phyloP scores from a whole-genome alignment of 2,113 vertebrate species.

The Trachemys scripta region DNA sequence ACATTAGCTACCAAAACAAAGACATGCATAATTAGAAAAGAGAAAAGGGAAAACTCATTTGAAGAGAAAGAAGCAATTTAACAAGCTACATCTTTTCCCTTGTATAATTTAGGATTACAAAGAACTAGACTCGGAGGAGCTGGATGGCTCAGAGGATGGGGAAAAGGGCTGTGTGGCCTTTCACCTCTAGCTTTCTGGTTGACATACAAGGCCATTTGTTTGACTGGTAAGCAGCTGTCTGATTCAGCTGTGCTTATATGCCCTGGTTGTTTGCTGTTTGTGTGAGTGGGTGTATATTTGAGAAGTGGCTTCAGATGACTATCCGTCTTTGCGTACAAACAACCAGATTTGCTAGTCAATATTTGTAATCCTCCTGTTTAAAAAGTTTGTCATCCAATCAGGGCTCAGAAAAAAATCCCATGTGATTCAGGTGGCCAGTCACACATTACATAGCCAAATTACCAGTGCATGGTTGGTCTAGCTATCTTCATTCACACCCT shows the following conservation, averaged over 20 bases:
- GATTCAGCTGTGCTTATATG: fast-evolving
- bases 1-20: background rate
- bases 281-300: fast-evolving
- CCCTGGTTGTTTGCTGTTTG: fast-evolving
- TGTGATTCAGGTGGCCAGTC: background rate
- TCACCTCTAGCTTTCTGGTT: background rate
- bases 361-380: background rate
- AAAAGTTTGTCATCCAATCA: background rate
- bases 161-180: background rate
- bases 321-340: background rate
- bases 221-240: fast-evolving
- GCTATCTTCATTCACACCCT: background rate
- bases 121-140: background rate
- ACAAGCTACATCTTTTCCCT: background rate
- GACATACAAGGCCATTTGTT: fast-evolving
- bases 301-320: background rate
- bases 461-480: background rate
- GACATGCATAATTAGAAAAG: background rate
- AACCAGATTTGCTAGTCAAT: background rate
- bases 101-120: background rate
- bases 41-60: background rate
- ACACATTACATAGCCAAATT: background rate
- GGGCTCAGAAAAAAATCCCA: background rate
- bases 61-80: background rate
- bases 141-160: background rate